These are phyloP conservation scores for Enteromius argenteus DNA, from an alignment of 2,797 vertebrate genomes.

Conservation along the genomic window DNA sequence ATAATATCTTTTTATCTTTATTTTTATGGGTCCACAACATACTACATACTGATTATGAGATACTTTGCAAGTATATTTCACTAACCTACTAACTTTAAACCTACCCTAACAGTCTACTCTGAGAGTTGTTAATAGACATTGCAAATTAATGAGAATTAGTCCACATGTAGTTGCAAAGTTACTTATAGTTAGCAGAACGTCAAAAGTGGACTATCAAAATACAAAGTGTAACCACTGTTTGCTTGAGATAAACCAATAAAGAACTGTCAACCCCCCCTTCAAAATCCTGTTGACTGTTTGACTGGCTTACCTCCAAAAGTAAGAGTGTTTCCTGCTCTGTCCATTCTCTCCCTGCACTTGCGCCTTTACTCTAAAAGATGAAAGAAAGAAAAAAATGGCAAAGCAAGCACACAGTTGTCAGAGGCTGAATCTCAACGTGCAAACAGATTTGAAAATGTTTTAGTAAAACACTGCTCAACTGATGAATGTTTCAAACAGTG, in stretches of 20 bases:
- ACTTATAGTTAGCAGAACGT: no score
- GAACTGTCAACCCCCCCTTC: neutral
- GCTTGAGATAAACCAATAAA: neutral
- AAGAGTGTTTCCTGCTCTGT: constrained; percentile 95
- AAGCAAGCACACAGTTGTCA: neutral
- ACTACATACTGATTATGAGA: no score
- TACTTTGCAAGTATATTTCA: no score
- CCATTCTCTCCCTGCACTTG: constrained; percentile 94
- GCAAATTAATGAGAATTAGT: no score
- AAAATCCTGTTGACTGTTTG: neutral
- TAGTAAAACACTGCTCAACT: neutral
- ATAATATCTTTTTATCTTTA: no score
- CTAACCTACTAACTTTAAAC: no score
- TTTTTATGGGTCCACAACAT: no score
- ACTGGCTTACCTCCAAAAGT: constrained; percentile 86
- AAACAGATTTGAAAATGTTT: neutral
- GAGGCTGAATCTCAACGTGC: neutral
- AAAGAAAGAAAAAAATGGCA: constrained; percentile 15
- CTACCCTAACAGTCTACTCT: no score
- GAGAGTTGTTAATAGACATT: no score
- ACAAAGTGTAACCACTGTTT: neutral
- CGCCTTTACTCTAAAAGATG: constrained; percentile 88
- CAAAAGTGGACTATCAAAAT: no score
- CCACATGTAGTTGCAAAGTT: no score
- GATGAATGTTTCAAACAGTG: neutral